phyloP scores from a whole-genome alignment of 2,888 invertebrate genomes.

The Eupithecia centaureata region DNA sequence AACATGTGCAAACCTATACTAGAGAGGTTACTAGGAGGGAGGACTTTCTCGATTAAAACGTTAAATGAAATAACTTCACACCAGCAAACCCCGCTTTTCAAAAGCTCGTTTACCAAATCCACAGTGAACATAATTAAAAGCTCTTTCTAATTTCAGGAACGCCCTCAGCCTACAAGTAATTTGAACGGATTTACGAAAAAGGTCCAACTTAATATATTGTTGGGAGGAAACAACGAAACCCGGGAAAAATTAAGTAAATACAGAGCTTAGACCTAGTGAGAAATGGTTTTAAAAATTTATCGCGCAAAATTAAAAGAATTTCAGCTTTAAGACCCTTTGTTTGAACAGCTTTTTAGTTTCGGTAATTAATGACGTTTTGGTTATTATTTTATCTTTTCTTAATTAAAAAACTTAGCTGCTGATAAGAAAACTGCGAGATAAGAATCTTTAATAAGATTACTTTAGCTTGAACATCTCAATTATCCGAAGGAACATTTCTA shows the following conservation, averaged over 20 bases:
- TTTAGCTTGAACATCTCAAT: constrained; percentile 1
- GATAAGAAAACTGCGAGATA: not conserved
- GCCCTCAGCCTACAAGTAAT: constrained; percentile 59
- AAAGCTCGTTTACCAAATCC: constrained; percentile 51
- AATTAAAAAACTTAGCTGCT: constrained; percentile 1
- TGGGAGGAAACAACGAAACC: constrained; percentile 47
- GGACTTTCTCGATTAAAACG: constrained; percentile 2
- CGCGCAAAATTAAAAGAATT: constrained; percentile 46
- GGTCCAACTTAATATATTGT: constrained; percentile 67
- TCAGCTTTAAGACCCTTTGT: constrained; percentile 21
- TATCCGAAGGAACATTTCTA: not conserved
- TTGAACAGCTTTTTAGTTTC: constrained; percentile 25
- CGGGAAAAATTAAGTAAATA: constrained; percentile 61
- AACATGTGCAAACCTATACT: too few relatives aligned
- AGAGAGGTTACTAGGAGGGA: not conserved
- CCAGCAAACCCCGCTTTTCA: constrained; percentile 27
- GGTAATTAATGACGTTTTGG: constrained; percentile 15
- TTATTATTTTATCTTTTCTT: constrained; percentile 8
- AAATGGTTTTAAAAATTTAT: constrained; percentile 63
- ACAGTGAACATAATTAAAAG: constrained; percentile 55
- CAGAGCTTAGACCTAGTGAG: constrained; percentile 56
- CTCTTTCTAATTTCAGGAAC: constrained; percentile 50
- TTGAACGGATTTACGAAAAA: constrained; percentile 67
- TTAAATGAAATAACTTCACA: constrained; percentile 14
- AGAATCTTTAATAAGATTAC: not conserved